Evolutionary conservation across 2,797 vertebrate genomes (phyloP), one percentile per base, ranked within the genome.

Genomic region (Acropternis orthonyx): DNA sequence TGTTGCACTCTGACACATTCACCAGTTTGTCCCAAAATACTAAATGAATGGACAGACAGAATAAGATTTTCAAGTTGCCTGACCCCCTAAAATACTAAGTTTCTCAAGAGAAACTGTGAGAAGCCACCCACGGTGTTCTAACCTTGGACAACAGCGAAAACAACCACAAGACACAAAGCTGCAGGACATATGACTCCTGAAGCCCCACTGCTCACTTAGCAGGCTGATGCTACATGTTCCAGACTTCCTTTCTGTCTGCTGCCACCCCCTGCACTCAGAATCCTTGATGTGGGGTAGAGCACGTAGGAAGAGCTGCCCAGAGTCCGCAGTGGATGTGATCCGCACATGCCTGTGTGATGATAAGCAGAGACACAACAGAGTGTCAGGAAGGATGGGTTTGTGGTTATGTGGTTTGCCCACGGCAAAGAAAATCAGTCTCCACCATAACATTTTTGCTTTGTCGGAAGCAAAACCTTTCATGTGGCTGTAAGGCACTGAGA

Each of bases 371-470:
- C 74, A 77, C 41, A 75, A 71, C 55, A 36, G 41, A 77, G 75
- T 56, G 81, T 74, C 88, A 92, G 88, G 77, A 94, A 87, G 67
- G 49, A 68, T 18, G 84, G 65, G 37, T 89, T 92, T 91, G 91
- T 77, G 94, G 88, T 74, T 95, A 37, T 52, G 84, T 55, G 81
- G 59, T 39, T 92, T 4, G 0, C 78, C 91, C 81, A 83, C 0
- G 0, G 49, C 86, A 46, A 49, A 89, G 86, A 92, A 93, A 83
- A 93, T 44, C 65, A 55, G 41, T 54, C 78, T 65, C 51, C 81
- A 73, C 30, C 22, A 30, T 26, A 43, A 80, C 4, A 34, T 95
- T 85, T 91, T 87, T 93, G n/a, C 65, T 92, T 75, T 88, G 75
- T 56, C 3, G 1, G 51, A 88, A 84, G n/a, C 26, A 62, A 76